Evolutionary conservation across 1,140 invertebrate species (phyloP).

Genomic region (Drosophila nannoptera): DNA sequence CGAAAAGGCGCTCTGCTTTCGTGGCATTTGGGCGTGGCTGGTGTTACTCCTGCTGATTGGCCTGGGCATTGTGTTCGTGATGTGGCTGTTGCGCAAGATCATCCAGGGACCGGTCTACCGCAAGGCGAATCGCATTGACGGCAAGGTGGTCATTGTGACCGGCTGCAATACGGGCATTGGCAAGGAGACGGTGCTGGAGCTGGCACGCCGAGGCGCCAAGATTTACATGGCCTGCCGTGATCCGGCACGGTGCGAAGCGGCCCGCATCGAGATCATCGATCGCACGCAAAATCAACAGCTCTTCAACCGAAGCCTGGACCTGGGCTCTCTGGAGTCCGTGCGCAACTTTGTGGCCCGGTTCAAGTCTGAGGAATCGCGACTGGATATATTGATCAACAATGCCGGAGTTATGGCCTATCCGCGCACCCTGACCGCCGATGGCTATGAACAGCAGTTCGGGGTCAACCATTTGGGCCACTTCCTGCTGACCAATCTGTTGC

Average conservation of each 20-base stretch:
- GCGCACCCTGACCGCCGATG: conserved; percentile 84
- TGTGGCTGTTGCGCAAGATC: conserved; percentile 69
- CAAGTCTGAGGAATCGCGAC: conserved; percentile 81
- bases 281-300: conserved; percentile 80
- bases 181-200: conserved; percentile 89
- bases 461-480: conserved; percentile 92
- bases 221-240: conserved; percentile 94
- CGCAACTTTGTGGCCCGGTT: conserved; percentile 76
- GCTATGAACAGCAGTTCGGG: conserved; percentile 89
- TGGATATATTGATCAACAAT: conserved; percentile 95
- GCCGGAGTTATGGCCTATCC: conserved; percentile 90
- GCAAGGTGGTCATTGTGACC: conserved; percentile 78
- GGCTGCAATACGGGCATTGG: conserved; percentile 96
- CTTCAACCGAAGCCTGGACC: conserved; percentile 85
- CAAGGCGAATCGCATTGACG: conserved; percentile 73
- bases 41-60: conserved; percentile 53
- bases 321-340: conserved; percentile 87
- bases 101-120: conserved; percentile 69
- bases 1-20: conserved; percentile 70
- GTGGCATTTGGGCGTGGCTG: conserved; percentile 71
- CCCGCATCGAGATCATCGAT: conserved; percentile 80
- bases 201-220: conserved; percentile 87
- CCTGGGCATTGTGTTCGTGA: conserved; percentile 32
- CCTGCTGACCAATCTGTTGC: conserved; percentile 88
- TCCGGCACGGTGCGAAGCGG: conserved; percentile 85